phyloP scores from a whole-genome alignment of 2,888 invertebrate genomes.

The Drosophila tanythrix region DNA sequence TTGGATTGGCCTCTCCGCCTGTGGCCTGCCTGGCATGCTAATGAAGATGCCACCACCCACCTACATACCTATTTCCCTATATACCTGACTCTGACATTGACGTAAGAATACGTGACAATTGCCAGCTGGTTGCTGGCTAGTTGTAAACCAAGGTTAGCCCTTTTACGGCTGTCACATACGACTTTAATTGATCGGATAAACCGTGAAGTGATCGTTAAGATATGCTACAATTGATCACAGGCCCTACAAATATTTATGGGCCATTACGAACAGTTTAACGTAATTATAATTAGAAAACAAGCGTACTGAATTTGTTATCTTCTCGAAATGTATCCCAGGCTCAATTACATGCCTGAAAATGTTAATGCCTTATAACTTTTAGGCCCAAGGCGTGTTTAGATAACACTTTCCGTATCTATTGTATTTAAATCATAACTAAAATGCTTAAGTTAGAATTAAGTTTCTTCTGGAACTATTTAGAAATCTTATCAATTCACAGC shows the following conservation, averaged over 20 bases:
- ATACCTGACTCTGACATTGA: conserved; percentile 53
- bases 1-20: conserved; percentile 30
- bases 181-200: conserved; percentile 50
- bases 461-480: not conserved
- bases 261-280: not conserved
- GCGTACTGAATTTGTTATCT: conserved; percentile 2
- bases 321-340: not conserved
- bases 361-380: not conserved
- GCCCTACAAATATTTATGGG: conserved; percentile 24
- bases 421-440: not conserved
- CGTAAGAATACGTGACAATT: conserved; percentile 69
- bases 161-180: conserved; percentile 38
- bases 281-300: not conserved
- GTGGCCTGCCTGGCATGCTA: conserved; percentile 63
- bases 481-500: not conserved
- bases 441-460: not conserved
- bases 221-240: conserved; percentile 11
- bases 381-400: not conserved
- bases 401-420: not conserved
- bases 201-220: conserved; percentile 41
- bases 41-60: conserved; percentile 55
- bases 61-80: conserved; percentile 1
- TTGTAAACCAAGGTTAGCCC: conserved; percentile 62
- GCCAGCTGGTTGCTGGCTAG: not conserved
- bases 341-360: not conserved